Evolutionary conservation across 2,113 vertebrate species (phyloP).

Genomic region (Perca fluviatilis): DNA sequence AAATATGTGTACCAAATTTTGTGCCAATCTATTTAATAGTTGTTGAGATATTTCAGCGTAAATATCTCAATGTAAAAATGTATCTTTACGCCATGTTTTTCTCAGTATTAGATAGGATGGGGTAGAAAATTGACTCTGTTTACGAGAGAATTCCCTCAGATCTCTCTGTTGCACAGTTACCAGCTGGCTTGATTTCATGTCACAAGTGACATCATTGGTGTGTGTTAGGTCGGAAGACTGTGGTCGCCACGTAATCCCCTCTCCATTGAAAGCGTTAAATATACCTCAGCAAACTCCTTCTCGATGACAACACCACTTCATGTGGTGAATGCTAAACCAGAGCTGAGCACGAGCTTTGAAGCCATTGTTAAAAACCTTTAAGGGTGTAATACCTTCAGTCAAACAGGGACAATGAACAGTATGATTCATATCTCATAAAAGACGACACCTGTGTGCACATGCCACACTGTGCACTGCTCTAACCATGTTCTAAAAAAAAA

Average conservation of each 20-base stretch:
- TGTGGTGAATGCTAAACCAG: constrained; percentile 64
- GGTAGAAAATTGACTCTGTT: constrained; percentile 29
- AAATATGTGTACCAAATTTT: neutral
- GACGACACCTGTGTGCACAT: constrained; percentile 55
- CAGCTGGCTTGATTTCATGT: constrained; percentile 44
- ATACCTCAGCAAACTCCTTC: constrained; percentile 42
- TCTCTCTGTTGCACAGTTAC: constrained; percentile 17
- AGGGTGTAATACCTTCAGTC: constrained; percentile 60
- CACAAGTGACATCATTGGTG: constrained; percentile 57
- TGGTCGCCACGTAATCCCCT: constrained; percentile 47
- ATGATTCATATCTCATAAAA: constrained; percentile 71
- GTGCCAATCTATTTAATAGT: neutral
- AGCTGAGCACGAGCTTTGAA: constrained; percentile 68
- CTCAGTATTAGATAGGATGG: neutral
- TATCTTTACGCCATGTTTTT: neutral
- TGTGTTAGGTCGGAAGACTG: constrained; percentile 15
- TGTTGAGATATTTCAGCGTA: neutral
- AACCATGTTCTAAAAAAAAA: constrained; percentile 17
- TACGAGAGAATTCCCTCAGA: constrained; percentile 10
- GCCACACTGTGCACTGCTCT: neutral
- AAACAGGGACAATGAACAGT: constrained; percentile 57
- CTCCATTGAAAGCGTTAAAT: constrained; percentile 49
- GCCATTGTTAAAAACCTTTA: constrained; percentile 59
- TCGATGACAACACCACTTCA: constrained; percentile 57
- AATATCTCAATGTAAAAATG: neutral